phyloP scores from a whole-genome alignment of 1,140 invertebrate species.

The Macrobrachium nipponense region DNA sequence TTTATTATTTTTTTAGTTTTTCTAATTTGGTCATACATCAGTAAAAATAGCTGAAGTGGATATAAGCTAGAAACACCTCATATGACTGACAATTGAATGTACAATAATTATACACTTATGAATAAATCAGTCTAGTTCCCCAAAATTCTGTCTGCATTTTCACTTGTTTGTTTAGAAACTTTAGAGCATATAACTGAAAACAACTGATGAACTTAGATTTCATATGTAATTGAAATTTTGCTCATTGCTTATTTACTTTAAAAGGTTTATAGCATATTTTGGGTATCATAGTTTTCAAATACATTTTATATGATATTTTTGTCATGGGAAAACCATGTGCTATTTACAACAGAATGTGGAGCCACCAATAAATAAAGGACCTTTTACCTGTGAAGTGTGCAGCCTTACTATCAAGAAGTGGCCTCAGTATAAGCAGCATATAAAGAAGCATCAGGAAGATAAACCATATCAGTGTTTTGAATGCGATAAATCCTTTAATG shows the following conservation, averaged over 20 bases:
- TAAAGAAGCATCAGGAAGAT: constrained; percentile 56
- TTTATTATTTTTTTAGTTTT: too few relatives aligned
- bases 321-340: neutral
- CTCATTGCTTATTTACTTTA: neutral
- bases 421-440: constrained; percentile 53
- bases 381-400: constrained; percentile 48
- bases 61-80: too few relatives aligned
- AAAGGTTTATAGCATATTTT: neutral
- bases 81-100: too few relatives aligned
- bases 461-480: constrained; percentile 58
- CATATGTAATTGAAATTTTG: too few relatives aligned
- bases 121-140: too few relatives aligned
- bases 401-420: constrained; percentile 43
- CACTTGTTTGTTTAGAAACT: too few relatives aligned
- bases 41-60: too few relatives aligned
- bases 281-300: neutral
- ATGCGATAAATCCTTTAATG: constrained; percentile 55
- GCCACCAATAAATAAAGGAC: constrained; percentile 51
- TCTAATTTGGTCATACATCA: too few relatives aligned
- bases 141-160: too few relatives aligned
- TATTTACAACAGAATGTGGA: constrained; percentile 42
- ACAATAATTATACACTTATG: too few relatives aligned
- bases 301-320: neutral
- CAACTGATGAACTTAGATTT: too few relatives aligned
- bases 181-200: too few relatives aligned